A percentile compares a stretch with the other conserved stretches of the same genome.
phyloP scores from a whole-genome alignment of 2,113 vertebrate species.

The Cyanoramphus novaezelandiae region DNA sequence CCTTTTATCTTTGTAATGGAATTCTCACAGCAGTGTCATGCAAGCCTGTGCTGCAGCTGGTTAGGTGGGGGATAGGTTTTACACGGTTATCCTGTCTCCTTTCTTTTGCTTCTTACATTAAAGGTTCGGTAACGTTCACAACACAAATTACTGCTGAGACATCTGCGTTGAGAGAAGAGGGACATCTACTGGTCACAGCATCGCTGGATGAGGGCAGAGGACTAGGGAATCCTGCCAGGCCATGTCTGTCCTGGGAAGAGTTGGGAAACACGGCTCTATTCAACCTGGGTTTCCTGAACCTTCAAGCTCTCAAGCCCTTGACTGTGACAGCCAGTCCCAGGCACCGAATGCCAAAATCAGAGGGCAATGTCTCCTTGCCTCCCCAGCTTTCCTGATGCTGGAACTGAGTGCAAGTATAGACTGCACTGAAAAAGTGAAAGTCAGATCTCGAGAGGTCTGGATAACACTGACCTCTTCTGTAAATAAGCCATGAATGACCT shows the following conservation, averaged over 20 bases:
- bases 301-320: not conserved
- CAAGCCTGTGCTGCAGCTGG: not conserved
- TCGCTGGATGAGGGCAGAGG: not conserved
- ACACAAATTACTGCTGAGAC: not conserved
- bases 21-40: not conserved
- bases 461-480: not conserved
- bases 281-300: not conserved
- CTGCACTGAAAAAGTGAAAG: not conserved
- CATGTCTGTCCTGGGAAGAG: fast-evolving
- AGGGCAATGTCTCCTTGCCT: not conserved
- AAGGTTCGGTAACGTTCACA: not conserved
- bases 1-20: not conserved
- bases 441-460: not conserved
- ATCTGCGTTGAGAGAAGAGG: not conserved
- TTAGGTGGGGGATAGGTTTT: not conserved
- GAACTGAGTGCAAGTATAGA: not conserved
- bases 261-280: not conserved
- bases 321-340: not conserved
- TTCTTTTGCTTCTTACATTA: not conserved
- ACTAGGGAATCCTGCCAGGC: not conserved
- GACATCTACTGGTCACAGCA: slow-evolving; percentile 14
- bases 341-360: not conserved
- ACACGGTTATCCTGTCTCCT: not conserved
- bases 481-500: not conserved
- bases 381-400: not conserved